phyloP scores from a whole-genome alignment of 2,888 invertebrate genomes.

The Hirtodrosophila trivittata region DNA sequence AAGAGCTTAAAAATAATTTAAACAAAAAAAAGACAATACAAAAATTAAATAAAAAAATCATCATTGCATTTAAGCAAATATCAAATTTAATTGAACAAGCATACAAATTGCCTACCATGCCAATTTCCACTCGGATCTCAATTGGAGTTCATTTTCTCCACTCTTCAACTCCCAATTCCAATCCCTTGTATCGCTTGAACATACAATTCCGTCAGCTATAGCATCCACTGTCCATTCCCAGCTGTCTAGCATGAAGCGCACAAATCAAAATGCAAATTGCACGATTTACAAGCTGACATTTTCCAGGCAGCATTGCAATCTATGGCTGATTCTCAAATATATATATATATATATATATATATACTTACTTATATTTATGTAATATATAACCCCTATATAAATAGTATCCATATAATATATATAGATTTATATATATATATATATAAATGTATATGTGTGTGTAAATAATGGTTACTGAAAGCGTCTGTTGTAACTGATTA shows the following conservation, averaged over 20 bases:
- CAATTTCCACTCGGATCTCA: constrained; percentile 40
- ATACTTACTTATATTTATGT: constrained; percentile 10
- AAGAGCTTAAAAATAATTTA: too few species aligned
- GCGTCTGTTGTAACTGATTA: constrained; percentile 76
- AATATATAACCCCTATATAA: constrained; percentile 1
- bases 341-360: constrained; percentile 8
- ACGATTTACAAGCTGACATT: constrained; percentile 63
- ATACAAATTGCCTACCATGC: constrained; percentile 50
- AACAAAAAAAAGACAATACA: too few species aligned
- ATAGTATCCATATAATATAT: neutral
- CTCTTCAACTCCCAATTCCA: too few species aligned
- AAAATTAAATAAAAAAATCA: neutral
- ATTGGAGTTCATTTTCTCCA: too few species aligned
- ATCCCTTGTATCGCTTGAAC: too few species aligned
- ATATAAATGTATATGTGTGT: constrained; percentile 3
- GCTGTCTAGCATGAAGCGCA: constrained; percentile 56
- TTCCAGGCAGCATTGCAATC: constrained; percentile 30
- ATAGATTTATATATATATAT: neutral
- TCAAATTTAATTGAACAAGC: constrained; percentile 59
- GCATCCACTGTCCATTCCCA: constrained; percentile 49
- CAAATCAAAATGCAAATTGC: constrained; percentile 75
- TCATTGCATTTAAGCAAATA: constrained; percentile 21
- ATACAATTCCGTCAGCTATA: neutral
- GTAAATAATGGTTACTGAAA: constrained; percentile 76
- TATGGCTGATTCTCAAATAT: constrained; percentile 13